These are phyloP conservation scores for Diorhabda sublineata DNA, from an alignment of 1,140 invertebrate species.

Conservation along the genomic window DNA sequence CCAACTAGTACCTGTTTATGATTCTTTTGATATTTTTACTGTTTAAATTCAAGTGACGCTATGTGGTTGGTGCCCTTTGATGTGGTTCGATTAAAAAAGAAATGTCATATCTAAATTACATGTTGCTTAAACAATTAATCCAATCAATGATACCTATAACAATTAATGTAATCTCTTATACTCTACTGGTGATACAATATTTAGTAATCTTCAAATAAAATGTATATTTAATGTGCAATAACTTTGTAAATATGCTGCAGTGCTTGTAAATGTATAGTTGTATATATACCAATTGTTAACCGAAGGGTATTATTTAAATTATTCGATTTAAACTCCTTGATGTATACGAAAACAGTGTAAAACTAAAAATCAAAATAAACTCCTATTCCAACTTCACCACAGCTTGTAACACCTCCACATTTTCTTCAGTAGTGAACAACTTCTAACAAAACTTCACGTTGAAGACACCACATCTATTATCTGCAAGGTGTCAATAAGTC, in stretches of 20 bases:
- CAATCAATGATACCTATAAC: constrained; percentile 11
- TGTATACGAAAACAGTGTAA: constrained; percentile 38
- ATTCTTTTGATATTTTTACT: too few species aligned
- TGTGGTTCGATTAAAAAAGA: too few species aligned
- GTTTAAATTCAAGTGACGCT: too few species aligned
- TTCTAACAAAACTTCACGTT: too few species aligned
- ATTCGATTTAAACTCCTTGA: constrained; percentile 28
- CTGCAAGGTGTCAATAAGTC: too few species aligned
- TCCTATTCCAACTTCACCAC: constrained; percentile 3
- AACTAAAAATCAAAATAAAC: constrained; percentile 16
- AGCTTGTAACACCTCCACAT: too few species aligned
- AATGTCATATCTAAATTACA: constrained; percentile 6
- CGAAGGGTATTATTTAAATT: constrained; percentile 14
- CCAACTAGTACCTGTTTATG: too few species aligned
- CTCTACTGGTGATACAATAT: constrained; percentile 9
- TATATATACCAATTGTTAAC: constrained; percentile 36
- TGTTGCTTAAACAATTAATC: constrained; percentile 20
- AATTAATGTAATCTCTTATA: constrained; percentile 16
- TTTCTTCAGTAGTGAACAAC: too few species aligned
- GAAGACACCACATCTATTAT: too few species aligned
- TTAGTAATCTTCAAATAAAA: constrained; percentile 22
- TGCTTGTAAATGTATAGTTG: constrained; percentile 47
- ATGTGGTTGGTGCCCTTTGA: too few species aligned
- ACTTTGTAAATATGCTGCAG: constrained; percentile 45
- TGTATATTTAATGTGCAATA: constrained; percentile 49